Conservation (phyloP, 2,797 vertebrate species). For the Pristis pectinata region DNA sequence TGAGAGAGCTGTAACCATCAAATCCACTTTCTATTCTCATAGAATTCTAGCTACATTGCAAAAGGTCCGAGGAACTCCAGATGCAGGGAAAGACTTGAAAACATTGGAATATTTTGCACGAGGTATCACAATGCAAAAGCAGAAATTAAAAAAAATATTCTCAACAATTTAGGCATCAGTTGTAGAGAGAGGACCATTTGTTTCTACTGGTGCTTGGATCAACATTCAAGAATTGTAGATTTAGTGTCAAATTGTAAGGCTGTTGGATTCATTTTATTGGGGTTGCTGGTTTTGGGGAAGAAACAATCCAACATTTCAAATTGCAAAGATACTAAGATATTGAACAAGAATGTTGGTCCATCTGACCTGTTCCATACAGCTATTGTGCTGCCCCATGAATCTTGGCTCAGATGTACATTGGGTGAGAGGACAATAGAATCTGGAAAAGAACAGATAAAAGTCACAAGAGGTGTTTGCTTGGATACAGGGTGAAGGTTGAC, state of each 20-base stretch:
- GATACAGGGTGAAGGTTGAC: background rate
- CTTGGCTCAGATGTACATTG: background rate
- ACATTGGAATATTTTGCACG: background rate
- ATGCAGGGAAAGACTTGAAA: background rate
- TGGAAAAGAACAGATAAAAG: background rate
- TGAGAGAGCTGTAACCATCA: background rate
- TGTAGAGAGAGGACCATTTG: background rate
- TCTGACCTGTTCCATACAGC: background rate
- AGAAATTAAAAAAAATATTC: background rate
- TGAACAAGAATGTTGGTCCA: background rate
- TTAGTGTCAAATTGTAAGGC: background rate
- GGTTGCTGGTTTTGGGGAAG: background rate
- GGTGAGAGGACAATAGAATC: background rate
- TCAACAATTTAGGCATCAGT: background rate
- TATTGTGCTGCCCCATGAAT: background rate
- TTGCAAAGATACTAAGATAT: background rate
- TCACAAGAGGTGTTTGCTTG: background rate
- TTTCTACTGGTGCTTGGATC: background rate
- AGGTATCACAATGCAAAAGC: background rate
- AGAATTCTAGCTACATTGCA: background rate
- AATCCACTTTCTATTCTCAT: background rate
- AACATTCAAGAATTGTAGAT: background rate
- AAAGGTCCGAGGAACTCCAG: background rate
- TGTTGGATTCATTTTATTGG: background rate
- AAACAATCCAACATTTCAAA: background rate